phyloP scores from a whole-genome alignment of 2,113 vertebrate genomes.

The Megaceryle maxima region DNA sequence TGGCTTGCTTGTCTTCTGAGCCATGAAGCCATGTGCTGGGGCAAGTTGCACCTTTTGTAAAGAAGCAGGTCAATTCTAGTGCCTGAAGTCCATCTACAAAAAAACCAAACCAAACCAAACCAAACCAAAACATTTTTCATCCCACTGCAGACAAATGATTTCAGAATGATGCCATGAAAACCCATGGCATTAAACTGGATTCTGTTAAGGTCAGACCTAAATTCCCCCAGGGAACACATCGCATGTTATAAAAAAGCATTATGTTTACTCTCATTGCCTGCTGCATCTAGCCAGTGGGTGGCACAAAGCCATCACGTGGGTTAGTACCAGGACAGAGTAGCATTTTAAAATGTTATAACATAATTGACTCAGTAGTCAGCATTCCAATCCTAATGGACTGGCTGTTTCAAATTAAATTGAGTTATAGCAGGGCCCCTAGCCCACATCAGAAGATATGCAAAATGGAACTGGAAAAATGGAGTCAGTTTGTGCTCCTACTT shows the following conservation, averaged over 20 bases:
- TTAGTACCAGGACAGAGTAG: background rate
- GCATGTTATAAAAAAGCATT: background rate
- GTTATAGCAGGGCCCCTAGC: background rate
- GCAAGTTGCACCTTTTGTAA: background rate
- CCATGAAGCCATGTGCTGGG: background rate
- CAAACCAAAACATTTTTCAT: background rate
- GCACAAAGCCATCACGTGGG: background rate
- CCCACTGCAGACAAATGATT: background rate
- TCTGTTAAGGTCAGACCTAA: background rate
- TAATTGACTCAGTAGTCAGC: background rate
- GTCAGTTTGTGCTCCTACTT: background rate
- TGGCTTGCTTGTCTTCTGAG: background rate
- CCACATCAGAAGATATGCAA: slow-evolving; percentile 8
- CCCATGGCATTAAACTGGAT: background rate
- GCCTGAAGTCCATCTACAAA: background rate
- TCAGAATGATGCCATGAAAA: background rate
- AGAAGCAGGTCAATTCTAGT: background rate
- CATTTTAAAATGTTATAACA: slow-evolving; percentile 24
- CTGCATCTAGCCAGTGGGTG: background rate
- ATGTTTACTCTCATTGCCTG: background rate
- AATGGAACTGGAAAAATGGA: slow-evolving; percentile 29
- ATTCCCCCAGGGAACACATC: background rate
- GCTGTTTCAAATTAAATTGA: slow-evolving; percentile 49
- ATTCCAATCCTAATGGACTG: slow-evolving; percentile 1
- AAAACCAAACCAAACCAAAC: background rate